Conservation (phyloP, 2,113 vertebrate genomes). For the Albula goreensis region DNA sequence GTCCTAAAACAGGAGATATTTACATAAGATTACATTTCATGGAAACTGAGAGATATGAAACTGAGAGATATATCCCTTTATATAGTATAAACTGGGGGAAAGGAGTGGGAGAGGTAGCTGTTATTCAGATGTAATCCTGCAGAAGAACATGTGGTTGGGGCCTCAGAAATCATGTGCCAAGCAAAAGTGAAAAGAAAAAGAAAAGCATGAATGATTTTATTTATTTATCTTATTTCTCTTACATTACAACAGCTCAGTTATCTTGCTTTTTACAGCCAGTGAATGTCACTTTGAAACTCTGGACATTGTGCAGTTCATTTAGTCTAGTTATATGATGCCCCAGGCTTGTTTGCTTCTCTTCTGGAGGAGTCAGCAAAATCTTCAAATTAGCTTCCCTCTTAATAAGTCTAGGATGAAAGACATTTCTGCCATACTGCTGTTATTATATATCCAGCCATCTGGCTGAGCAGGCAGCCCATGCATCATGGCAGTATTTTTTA, state of each 20-base stretch:
- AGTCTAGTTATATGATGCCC: slow-evolving; percentile 44
- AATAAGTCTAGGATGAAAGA: slow-evolving; percentile 65
- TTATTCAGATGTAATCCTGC: too few relatives aligned
- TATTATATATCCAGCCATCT: slow-evolving; percentile 48
- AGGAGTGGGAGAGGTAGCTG: too few relatives aligned
- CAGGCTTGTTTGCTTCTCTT: slow-evolving; percentile 41
- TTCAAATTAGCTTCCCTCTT: slow-evolving; percentile 53
- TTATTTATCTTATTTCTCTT: too few relatives aligned
- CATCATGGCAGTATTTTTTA: slow-evolving; percentile 58
- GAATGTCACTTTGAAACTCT: too few relatives aligned
- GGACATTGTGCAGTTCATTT: slow-evolving; percentile 29
- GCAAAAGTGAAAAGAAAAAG: too few relatives aligned
- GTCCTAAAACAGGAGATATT: not conserved
- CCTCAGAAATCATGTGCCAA: too few relatives aligned
- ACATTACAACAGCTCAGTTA: too few relatives aligned
- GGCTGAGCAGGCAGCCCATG: slow-evolving; percentile 58
- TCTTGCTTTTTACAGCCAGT: too few relatives aligned
- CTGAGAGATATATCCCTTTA: not conserved
- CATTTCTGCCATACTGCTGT: slow-evolving; percentile 62
- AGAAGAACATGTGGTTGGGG: too few relatives aligned
- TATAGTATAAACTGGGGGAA: too few relatives aligned
- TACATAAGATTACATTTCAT: not conserved
- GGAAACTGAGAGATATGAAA: slow-evolving; percentile 5
- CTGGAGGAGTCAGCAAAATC: slow-evolving; percentile 67
- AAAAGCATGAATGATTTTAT: too few relatives aligned